phyloP scores from a whole-genome alignment of 2,888 invertebrate genomes.

The Drosophila falleni region DNA sequence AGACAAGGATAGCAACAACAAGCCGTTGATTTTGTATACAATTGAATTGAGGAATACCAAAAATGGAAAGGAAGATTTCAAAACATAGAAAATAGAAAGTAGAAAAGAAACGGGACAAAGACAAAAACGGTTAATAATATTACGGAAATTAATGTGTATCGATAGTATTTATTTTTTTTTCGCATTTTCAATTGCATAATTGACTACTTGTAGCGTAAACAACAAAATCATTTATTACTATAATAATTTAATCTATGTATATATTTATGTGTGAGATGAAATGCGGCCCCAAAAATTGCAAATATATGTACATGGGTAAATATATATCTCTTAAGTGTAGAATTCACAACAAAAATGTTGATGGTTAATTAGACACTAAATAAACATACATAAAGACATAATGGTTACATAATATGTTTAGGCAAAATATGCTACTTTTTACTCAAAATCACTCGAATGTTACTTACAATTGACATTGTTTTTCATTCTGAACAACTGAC shows the following conservation, averaged over 20 bases:
- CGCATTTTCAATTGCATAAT: slow-evolving; percentile 50
- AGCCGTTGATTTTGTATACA: slow-evolving; percentile 65
- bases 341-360: slow-evolving; percentile 1
- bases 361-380: slow-evolving; percentile 3
- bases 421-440: slow-evolving; percentile 24
- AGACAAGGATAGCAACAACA: slow-evolving; percentile 75
- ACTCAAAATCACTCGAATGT: slow-evolving; percentile 47
- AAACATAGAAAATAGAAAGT: slow-evolving; percentile 60
- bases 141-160: slow-evolving; percentile 35
- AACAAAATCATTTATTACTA: slow-evolving; percentile 44
- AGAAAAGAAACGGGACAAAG: slow-evolving; percentile 77
- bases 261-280: slow-evolving; percentile 14
- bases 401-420: slow-evolving; percentile 14
- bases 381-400: slow-evolving; percentile 21
- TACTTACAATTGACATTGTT: slow-evolving; percentile 76
- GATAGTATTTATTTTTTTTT: slow-evolving; percentile 7
- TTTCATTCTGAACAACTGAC: slow-evolving; percentile 25
- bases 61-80: slow-evolving; percentile 55
- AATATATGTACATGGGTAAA: not conserved
- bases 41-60: slow-evolving; percentile 23
- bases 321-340: not conserved
- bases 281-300: slow-evolving; percentile 13
- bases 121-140: slow-evolving; percentile 68
- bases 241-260: not conserved
- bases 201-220: slow-evolving; percentile 74